Evolutionary conservation across 2,888 invertebrate species (phyloP).

Genomic region (Polydrusus tereticollis): DNA sequence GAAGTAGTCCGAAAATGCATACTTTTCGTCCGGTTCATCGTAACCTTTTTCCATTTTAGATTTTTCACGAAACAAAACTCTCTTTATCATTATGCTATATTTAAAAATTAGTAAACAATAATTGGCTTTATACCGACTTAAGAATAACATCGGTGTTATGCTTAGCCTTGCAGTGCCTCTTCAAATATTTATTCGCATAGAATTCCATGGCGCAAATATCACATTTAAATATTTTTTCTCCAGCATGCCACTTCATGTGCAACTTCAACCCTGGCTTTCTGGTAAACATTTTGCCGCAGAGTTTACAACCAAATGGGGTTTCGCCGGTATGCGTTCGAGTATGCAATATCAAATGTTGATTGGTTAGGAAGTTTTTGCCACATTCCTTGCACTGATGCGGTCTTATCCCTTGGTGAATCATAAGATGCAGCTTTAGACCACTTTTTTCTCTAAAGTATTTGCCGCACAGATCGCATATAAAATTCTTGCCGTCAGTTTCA

Average conservation of each 20-base stretch:
- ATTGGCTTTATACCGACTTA: neutral
- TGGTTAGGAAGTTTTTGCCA: slow-evolving; percentile 57
- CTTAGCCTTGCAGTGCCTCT: neutral
- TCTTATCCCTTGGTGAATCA: slow-evolving; percentile 40
- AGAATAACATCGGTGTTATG: neutral
- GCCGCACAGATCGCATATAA: slow-evolving; percentile 37
- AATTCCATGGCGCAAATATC: slow-evolving; percentile 55
- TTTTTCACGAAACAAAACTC: no score
- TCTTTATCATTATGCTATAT: no score
- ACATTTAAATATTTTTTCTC: slow-evolving; percentile 67
- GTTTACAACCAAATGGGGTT: slow-evolving; percentile 38
- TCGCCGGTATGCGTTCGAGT: slow-evolving; percentile 70
- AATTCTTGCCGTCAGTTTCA: slow-evolving; percentile 44
- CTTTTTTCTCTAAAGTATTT: slow-evolving; percentile 15
- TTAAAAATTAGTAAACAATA: no score
- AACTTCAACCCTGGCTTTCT: slow-evolving; percentile 25
- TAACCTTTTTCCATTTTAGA: no score
- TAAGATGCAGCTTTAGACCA: slow-evolving; percentile 39
- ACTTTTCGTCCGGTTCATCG: no score
- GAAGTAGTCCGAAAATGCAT: no score
- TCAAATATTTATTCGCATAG: slow-evolving; percentile 6
- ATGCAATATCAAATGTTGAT: slow-evolving; percentile 56
- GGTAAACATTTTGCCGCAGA: slow-evolving; percentile 47
- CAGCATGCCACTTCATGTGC: slow-evolving; percentile 58
- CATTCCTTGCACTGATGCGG: slow-evolving; percentile 53